Percentiles rank a stretch among this genome's conserved stretches.
phyloP scores from a whole-genome alignment of 1,140 invertebrate species.

The Eurytemora carolleeae region DNA sequence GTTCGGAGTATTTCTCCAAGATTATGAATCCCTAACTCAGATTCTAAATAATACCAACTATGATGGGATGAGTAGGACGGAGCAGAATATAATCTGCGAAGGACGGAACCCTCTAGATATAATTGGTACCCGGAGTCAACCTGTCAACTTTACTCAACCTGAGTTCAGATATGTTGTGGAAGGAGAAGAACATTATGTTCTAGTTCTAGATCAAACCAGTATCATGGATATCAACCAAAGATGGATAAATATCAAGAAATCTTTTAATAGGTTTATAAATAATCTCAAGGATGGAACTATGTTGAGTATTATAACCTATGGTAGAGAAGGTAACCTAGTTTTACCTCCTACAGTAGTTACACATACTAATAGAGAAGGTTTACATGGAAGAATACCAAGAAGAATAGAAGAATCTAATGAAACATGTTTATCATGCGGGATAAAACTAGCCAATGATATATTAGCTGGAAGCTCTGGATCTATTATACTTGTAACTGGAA shows the following conservation, averaged over 20 bases:
- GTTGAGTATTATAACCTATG: constrained; percentile 21
- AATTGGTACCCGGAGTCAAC: background rate
- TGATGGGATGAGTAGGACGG: background rate
- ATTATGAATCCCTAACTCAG: background rate
- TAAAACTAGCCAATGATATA: background rate
- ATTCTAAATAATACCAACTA: background rate
- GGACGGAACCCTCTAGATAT: background rate
- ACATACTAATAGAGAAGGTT: constrained; percentile 21
- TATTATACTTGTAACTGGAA: constrained; percentile 9
- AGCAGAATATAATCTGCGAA: background rate
- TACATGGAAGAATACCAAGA: constrained; percentile 22
- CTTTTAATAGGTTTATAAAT: constrained; percentile 21
- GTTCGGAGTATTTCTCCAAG: background rate
- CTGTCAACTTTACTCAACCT: background rate
- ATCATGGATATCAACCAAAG: constrained; percentile 16
- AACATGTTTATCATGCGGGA: constrained; percentile 4
- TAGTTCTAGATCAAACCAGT: constrained; percentile 8
- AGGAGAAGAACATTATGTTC: background rate
- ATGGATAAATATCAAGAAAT: constrained; percentile 20
- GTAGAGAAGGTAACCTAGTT: constrained; percentile 17
- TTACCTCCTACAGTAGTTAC: constrained; percentile 21
- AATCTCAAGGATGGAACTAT: constrained; percentile 21
- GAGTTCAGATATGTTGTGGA: background rate
- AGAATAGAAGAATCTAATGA: constrained; percentile 3
- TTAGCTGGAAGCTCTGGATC: background rate